phyloP scores from a whole-genome alignment of 2,888 invertebrate genomes.

The Rotaria socialis region DNA sequence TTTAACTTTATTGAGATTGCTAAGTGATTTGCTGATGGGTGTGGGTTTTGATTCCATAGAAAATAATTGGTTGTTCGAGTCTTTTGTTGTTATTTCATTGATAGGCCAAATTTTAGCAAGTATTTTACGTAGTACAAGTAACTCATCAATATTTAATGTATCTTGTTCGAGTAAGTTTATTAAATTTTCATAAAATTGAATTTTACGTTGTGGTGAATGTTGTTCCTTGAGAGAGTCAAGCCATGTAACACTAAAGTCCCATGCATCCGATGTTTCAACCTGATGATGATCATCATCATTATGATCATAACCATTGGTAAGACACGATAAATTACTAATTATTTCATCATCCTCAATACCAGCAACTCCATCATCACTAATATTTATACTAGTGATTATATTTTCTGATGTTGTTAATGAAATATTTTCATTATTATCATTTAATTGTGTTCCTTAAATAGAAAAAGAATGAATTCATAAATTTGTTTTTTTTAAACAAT shows the following conservation, averaged over 20 bases:
- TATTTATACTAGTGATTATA: neutral
- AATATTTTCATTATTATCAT: neutral
- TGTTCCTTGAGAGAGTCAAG: constrained; percentile 15
- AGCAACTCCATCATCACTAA: no score
- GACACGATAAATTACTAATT: neutral
- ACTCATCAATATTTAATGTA: constrained; percentile 22
- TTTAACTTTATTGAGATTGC: neutral
- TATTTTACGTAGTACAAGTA: constrained; percentile 5
- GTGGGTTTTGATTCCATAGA: neutral
- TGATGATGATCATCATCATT: neutral
- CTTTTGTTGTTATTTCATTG: neutral
- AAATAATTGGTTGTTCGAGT: neutral
- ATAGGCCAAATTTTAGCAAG: constrained; percentile 16
- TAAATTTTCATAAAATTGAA: constrained; percentile 28
- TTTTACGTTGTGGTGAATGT: constrained; percentile 21
- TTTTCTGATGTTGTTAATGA: neutral
- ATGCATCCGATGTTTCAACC: neutral
- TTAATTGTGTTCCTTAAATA: neutral
- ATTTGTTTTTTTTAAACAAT: neutral
- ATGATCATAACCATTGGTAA: neutral
- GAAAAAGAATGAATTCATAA: neutral
- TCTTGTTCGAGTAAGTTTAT: constrained; percentile 14
- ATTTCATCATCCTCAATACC: neutral
- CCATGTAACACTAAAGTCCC: constrained; percentile 31
- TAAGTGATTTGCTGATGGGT: neutral